Percentiles rank a stretch among this genome's conserved stretches.
These are phyloP conservation scores for Hemiprocne comata DNA, from an alignment of 2,113 vertebrate genomes.

Conservation along the genomic window DNA sequence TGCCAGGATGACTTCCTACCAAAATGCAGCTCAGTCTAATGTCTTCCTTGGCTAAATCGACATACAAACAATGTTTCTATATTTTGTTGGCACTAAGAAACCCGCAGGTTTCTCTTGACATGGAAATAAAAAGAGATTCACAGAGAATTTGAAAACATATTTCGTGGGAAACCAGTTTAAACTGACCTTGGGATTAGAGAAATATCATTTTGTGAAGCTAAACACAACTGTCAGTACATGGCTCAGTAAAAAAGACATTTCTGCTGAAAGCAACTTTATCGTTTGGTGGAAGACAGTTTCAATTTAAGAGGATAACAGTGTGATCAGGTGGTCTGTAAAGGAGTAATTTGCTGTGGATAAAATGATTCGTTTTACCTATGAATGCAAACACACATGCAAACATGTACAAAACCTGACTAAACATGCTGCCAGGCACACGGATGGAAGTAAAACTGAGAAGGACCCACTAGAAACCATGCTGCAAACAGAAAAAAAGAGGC, in stretches of 20 bases:
- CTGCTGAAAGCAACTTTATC: not conserved
- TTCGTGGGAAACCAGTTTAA: not conserved
- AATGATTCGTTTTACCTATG: not conserved
- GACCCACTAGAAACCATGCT: not conserved
- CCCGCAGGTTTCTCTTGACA: not conserved
- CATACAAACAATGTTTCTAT: not conserved
- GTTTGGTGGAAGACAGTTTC: not conserved
- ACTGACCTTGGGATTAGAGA: not conserved
- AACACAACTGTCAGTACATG: not conserved
- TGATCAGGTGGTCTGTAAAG: not conserved
- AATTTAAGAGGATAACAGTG: not conserved
- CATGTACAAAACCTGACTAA: not conserved
- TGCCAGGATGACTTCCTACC: slow-evolving; percentile 9
- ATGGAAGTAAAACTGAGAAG: not conserved
- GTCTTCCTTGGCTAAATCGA: not conserved
- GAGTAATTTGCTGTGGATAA: not conserved
- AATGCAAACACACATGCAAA: not conserved
- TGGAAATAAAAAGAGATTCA: not conserved
- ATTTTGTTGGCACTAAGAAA: not conserved
- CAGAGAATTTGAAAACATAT: not conserved
- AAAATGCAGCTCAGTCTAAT: slow-evolving; percentile 2
- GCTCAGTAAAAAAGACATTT: not conserved
- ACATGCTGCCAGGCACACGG: not conserved
- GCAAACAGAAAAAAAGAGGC: not conserved
- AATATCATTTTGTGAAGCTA: not conserved